Conservation (phyloP, 2,888 invertebrate species). For the Ptychoptera contaminata region DNA sequence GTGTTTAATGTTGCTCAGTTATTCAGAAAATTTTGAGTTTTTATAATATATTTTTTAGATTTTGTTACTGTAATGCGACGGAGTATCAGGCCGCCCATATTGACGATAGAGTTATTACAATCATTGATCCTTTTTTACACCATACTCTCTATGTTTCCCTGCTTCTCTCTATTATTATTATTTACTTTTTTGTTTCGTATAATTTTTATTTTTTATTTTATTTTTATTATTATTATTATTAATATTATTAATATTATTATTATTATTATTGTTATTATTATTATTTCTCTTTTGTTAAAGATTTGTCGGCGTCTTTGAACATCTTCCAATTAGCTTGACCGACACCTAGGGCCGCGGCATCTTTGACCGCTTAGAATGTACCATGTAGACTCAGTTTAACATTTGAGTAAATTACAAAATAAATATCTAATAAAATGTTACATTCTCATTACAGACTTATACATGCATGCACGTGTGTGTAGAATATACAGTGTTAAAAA, state of each 20-base stretch:
- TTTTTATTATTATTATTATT: no score
- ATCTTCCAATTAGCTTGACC: constrained; percentile 32
- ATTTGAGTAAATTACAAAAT: no score
- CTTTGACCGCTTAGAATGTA: constrained; percentile 15
- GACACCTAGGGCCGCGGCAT: constrained; percentile 27
- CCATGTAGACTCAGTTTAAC: constrained; percentile 3
- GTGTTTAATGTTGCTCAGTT: no score
- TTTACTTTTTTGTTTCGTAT: not conserved
- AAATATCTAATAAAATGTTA: no score
- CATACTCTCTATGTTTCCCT: not conserved
- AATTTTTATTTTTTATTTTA: not conserved
- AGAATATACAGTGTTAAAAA: no score
- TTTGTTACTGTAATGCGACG: no score
- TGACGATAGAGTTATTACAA: constrained; percentile 31
- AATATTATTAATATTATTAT: no score
- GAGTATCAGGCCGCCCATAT: constrained; percentile 25
- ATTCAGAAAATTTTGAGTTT: no score
- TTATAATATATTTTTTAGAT: no score
- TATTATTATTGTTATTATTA: constrained; percentile 6
- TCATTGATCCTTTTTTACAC: constrained; percentile 11
- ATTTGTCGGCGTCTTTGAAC: constrained; percentile 31
- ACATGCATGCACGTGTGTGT: no score
- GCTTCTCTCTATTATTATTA: not conserved
- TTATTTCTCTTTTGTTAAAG: constrained; percentile 25
- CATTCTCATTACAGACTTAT: no score